Conservation (phyloP, 2,113 vertebrate genomes). For the Hirundichthys speculiger region DNA sequence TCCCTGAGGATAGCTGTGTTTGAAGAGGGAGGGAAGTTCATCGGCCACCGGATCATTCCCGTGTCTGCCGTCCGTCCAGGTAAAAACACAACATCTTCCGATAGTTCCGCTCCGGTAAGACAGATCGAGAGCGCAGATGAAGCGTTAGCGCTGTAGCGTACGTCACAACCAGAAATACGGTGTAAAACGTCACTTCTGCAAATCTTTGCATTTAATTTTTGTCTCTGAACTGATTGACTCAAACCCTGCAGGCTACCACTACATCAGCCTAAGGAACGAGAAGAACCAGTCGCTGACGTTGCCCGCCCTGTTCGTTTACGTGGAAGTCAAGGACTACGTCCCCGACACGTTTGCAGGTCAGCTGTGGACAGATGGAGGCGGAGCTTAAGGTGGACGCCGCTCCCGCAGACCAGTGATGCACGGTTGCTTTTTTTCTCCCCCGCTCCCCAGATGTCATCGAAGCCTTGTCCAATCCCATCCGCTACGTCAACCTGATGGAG, state of each 20-base stretch:
- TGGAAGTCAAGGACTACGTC: slow-evolving; percentile 97
- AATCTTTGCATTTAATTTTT: background rate
- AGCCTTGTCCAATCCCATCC: slow-evolving; percentile 97
- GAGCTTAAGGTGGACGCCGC: background rate
- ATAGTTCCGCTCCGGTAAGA: too few relatives aligned
- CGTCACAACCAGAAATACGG: too few relatives aligned
- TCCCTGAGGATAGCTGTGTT: slow-evolving; percentile 94
- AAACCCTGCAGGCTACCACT: slow-evolving; percentile 88
- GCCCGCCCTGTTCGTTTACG: slow-evolving; percentile 93
- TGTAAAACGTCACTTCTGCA: too few relatives aligned
- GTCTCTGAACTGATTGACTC: slow-evolving; percentile 2
- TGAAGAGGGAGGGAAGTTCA: slow-evolving; percentile 97
- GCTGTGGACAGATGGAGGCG: background rate
- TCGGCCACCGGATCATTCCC: slow-evolving; percentile 95
- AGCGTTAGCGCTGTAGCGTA: too few relatives aligned
- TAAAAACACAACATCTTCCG: slow-evolving; percentile 41
- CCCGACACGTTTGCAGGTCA: slow-evolving; percentile 97
- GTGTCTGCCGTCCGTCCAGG: slow-evolving; percentile 96
- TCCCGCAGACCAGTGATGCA: background rate
- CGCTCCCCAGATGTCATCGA: slow-evolving; percentile 91
- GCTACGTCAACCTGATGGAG: slow-evolving; percentile 96
- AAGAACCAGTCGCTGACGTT: slow-evolving; percentile 92
- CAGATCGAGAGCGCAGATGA: background rate
- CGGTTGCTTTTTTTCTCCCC: slow-evolving; percentile 33
- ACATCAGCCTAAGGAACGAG: slow-evolving; percentile 94